Evolutionary conservation across 2,888 invertebrate species (phyloP).

Genomic region (Caenorhabditis panamensis): DNA sequence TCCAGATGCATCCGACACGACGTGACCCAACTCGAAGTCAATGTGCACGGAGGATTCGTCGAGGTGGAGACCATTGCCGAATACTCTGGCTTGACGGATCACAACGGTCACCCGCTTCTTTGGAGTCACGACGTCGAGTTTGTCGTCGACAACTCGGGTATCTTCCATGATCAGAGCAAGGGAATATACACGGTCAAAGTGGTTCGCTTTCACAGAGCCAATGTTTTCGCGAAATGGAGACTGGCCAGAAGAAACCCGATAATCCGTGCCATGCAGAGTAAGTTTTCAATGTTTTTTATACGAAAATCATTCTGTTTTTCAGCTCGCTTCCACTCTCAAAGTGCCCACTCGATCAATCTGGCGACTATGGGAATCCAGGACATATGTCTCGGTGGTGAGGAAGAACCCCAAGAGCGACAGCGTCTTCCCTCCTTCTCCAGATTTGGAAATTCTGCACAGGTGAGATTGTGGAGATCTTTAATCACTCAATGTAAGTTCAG

Average conservation of each 20-base stretch:
- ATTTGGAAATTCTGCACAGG: slow-evolving; percentile 44
- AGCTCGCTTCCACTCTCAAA: slow-evolving; percentile 52
- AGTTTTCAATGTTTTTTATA: slow-evolving; percentile 1
- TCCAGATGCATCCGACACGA: slow-evolving; percentile 25
- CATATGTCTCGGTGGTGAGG: neutral
- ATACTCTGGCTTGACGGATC: slow-evolving; percentile 58
- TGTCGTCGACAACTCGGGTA: slow-evolving; percentile 51
- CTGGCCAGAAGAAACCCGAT: slow-evolving; percentile 51
- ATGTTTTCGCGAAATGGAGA: slow-evolving; percentile 59
- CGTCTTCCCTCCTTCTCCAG: slow-evolving; percentile 40
- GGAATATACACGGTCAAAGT: slow-evolving; percentile 55
- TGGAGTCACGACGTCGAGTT: slow-evolving; percentile 62
- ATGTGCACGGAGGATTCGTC: slow-evolving; percentile 59
- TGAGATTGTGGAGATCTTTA: neutral
- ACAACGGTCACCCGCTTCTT: slow-evolving; percentile 46
- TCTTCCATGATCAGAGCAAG: slow-evolving; percentile 34
- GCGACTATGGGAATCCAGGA: slow-evolving; percentile 19
- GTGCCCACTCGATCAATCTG: slow-evolving; percentile 47
- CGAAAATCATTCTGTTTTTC: slow-evolving; percentile 7
- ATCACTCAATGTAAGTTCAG: too few relatives aligned
- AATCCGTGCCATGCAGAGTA: slow-evolving; percentile 49
- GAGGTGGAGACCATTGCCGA: slow-evolving; percentile 60
- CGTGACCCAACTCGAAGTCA: slow-evolving; percentile 41
- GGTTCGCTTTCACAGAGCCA: slow-evolving; percentile 52
- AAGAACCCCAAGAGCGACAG: slow-evolving; percentile 5